phyloP scores from a whole-genome alignment of 2,113 vertebrate species.

The Callopanchax toddi region DNA sequence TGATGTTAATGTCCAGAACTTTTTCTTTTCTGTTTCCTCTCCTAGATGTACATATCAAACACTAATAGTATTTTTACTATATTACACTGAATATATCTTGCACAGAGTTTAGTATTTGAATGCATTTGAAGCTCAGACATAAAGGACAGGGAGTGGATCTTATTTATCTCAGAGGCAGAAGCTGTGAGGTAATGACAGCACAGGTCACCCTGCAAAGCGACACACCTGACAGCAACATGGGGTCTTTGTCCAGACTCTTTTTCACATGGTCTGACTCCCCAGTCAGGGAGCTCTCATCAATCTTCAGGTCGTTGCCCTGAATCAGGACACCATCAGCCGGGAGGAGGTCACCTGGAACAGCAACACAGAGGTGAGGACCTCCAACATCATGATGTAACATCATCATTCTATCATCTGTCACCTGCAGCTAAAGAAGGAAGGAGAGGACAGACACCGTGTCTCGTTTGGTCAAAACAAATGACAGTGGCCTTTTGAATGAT shows the following conservation, averaged over 20 bases:
- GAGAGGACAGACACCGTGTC: neutral
- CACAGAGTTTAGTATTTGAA: too few relatives aligned
- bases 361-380: conserved; percentile 13
- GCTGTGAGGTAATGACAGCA: neutral
- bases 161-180: neutral
- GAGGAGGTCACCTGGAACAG: conserved; percentile 90
- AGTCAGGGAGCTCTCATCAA: conserved; percentile 97
- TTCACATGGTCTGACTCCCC: conserved; percentile 98
- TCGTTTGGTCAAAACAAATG: neutral
- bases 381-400: neutral
- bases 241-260: conserved; percentile 90
- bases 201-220: conserved; percentile 9
- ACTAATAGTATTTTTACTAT: too few relatives aligned
- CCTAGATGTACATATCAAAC: too few relatives aligned
- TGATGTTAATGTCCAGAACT: too few relatives aligned
- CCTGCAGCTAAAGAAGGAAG: neutral
- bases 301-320: conserved; percentile 96
- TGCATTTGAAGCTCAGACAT: too few relatives aligned
- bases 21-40: too few relatives aligned
- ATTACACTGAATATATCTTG: too few relatives aligned
- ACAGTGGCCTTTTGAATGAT: too few relatives aligned
- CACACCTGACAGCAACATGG: conserved; percentile 93
- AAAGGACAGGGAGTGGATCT: neutral
- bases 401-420: neutral
- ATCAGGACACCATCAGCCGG: conserved; percentile 95